phyloP scores from a whole-genome alignment of 2,113 vertebrate species.

The Trematomus loennbergii region DNA sequence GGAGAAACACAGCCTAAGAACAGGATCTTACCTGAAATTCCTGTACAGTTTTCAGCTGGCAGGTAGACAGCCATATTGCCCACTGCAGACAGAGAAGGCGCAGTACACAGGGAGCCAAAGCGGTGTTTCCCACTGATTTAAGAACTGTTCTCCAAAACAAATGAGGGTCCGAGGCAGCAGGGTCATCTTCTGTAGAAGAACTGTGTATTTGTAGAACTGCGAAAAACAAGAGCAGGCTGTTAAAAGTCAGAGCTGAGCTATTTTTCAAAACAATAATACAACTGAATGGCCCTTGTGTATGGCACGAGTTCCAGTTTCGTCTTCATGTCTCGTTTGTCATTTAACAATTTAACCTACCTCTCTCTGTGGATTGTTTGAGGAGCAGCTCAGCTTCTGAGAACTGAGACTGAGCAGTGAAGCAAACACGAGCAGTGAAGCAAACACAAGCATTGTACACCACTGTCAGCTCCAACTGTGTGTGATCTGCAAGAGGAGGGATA shows the following conservation, averaged over 20 bases:
- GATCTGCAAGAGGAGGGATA: conserved; percentile 67
- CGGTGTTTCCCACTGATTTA: conserved; percentile 45
- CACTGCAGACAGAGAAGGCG: conserved; percentile 81
- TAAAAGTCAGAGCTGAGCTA: conserved; percentile 8
- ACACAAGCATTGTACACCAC: conserved; percentile 79
- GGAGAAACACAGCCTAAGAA: neutral
- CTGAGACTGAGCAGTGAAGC: conserved; percentile 59
- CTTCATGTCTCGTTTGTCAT: neutral
- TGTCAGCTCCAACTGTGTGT: conserved; percentile 75
- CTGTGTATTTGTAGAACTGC: conserved; percentile 69
- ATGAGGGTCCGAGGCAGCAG: conserved; percentile 30
- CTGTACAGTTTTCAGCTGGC: conserved; percentile 66
- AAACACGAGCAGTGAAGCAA: conserved; percentile 69
- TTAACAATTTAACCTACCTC: conserved; percentile 68
- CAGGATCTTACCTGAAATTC: conserved; percentile 59
- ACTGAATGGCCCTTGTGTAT: neutral
- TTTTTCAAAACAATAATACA: neutral
- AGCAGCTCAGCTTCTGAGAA: conserved; percentile 66
- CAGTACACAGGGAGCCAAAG: conserved; percentile 40
- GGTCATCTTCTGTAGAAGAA: conserved; percentile 9
- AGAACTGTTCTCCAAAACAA: conserved; percentile 73
- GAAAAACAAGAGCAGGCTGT: neutral
- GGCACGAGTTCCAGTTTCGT: neutral
- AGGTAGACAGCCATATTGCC: conserved; percentile 79
- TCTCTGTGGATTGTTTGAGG: conserved; percentile 66